A percentile compares a stretch with the other conserved stretches of the same genome.
Conservation (phyloP, 2,888 invertebrate species). For the Scaptomyza reducta region DNA sequence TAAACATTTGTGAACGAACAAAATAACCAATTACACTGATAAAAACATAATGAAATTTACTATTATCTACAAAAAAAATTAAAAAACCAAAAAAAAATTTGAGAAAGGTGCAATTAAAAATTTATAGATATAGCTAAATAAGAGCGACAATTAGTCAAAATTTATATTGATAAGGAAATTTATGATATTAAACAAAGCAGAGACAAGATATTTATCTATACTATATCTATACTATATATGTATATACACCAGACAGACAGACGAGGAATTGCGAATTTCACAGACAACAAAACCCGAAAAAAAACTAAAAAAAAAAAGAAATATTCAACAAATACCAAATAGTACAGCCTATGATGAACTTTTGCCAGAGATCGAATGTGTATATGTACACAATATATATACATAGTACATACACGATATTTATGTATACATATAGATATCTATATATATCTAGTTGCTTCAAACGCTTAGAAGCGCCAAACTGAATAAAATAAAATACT, state of each 20-base stretch:
- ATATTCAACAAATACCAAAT: constrained; percentile 24
- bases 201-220: constrained; percentile 56
- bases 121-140: constrained; percentile 57
- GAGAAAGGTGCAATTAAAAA: constrained; percentile 72
- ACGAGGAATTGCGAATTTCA: constrained; percentile 60
- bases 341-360: constrained; percentile 42
- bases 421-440: constrained; percentile 21
- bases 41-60: constrained; percentile 31
- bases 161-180: constrained; percentile 53
- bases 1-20: constrained; percentile 62
- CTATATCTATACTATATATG: constrained; percentile 42
- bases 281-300: constrained; percentile 4
- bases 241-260: constrained; percentile 38
- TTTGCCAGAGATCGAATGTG: constrained; percentile 59
- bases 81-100: constrained; percentile 36
- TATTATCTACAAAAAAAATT: constrained; percentile 27
- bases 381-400: no score
- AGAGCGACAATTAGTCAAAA: constrained; percentile 65
- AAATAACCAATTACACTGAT: constrained; percentile 42
- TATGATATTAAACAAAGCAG: constrained; percentile 10
- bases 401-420: constrained; percentile 38
- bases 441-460: constrained; percentile 40
- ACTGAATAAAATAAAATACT: constrained; percentile 37
- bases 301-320: background rate
- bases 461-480: constrained; percentile 54